A percentile compares a stretch with the other conserved stretches of the same genome.
These are phyloP conservation scores for Scomber colias DNA, from an alignment of 2,113 vertebrate genomes.

Conservation along the genomic window DNA sequence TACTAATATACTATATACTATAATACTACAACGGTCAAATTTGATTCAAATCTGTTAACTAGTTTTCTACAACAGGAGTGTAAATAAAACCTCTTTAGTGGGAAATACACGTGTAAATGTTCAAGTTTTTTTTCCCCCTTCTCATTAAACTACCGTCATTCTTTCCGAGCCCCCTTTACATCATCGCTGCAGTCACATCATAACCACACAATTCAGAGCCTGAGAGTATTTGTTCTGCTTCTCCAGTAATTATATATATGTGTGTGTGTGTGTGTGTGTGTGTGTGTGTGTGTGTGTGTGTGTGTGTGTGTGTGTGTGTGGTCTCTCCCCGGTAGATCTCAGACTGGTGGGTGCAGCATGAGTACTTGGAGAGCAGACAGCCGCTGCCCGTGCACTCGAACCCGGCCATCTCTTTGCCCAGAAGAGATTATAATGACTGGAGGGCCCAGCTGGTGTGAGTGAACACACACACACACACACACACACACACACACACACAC, in stretches of 20 bases:
- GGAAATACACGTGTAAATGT: too few relatives aligned
- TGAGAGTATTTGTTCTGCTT: neutral
- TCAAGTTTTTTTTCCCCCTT: neutral
- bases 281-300: neutral
- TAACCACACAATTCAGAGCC: neutral
- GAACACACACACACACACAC: neutral
- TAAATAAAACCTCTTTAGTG: too few relatives aligned
- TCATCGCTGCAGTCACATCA: neutral
- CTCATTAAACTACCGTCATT: neutral
- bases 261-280: neutral
- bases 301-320: slow-evolving; percentile 14
- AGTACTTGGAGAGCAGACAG: slow-evolving; percentile 86
- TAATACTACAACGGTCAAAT: too few relatives aligned
- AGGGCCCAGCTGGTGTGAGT: slow-evolving; percentile 88
- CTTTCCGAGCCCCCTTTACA: neutral
- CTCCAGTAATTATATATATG: neutral
- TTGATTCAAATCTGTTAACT: too few relatives aligned
- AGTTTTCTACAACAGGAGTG: too few relatives aligned
- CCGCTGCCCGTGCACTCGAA: slow-evolving; percentile 88
- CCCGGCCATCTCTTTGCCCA: slow-evolving; percentile 89
- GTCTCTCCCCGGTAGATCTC: slow-evolving; percentile 76
- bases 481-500: neutral
- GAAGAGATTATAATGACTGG: slow-evolving; percentile 88
- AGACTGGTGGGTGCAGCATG: slow-evolving; percentile 88
- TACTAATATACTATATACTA: too few relatives aligned